Percentiles rank a stretch among this genome's conserved stretches.
Evolutionary conservation across 2,113 vertebrate species (phyloP).

Genomic region (Azemiops feae): DNA sequence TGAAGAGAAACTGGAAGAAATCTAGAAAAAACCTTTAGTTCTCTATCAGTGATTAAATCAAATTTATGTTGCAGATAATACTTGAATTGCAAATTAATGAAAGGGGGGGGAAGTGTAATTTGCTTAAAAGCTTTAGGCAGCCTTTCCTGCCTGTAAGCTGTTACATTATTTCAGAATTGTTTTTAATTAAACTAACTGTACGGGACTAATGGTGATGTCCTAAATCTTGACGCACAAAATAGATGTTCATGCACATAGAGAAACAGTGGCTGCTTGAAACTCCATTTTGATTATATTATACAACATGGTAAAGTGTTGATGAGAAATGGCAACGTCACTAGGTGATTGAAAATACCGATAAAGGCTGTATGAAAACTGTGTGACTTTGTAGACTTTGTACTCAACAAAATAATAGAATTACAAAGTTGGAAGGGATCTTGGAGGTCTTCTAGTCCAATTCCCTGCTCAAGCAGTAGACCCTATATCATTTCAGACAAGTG

Average conservation of each 20-base stretch:
- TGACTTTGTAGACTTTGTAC: neutral
- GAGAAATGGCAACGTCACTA: neutral
- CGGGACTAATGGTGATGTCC: neutral
- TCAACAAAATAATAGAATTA: neutral
- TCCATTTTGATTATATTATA: neutral
- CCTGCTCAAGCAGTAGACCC: no score
- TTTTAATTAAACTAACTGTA: conserved; percentile 19
- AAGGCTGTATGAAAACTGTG: neutral
- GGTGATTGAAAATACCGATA: neutral
- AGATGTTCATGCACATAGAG: neutral
- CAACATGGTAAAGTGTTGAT: neutral
- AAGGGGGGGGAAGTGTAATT: conserved; percentile 19
- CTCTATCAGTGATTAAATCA: neutral
- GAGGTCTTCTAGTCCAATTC: no score
- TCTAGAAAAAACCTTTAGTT: neutral
- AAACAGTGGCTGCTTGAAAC: neutral
- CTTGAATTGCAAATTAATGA: neutral
- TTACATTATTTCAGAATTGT: conserved; percentile 10
- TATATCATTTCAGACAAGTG: no score
- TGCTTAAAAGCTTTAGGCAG: conserved; percentile 29
- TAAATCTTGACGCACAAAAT: neutral
- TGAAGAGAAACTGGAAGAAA: neutral
- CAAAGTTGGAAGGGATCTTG: no score
- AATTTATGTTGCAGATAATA: accelerated
- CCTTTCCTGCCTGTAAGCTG: conserved; percentile 24